Evolutionary conservation across 2,888 invertebrate genomes (phyloP), one percentile per base, ranked within the genome.

Genomic region (Piscicola geometra): DNA sequence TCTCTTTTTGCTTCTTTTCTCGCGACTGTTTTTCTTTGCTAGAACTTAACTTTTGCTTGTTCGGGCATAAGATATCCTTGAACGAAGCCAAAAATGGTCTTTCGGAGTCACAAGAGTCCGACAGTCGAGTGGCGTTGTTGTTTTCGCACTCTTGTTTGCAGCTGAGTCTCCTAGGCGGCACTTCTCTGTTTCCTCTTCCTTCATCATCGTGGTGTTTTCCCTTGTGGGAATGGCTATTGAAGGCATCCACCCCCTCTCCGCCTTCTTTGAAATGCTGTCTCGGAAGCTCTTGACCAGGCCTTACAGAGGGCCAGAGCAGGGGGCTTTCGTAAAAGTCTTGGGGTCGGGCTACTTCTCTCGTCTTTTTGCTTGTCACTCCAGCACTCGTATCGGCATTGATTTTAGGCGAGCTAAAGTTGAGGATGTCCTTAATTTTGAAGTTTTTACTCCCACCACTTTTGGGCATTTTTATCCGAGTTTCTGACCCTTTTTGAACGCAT

Each of bases 351-450:
- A 30, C 18, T 56, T 72, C 33, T 72, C 56, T 9, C n/a, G 30
- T 12, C n/a, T 64, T 72, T n/a, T 52, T 28, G 32, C 52, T 2
- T 18, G 25, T 1, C 32, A 50, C 15, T 50, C 35, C n/a, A 25
- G 18, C 25, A 30, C 18, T 28, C 18, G 33, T 32, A 12, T 47
- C 50, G 21, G 50, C 21, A 47, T 47, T 21, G 9, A 47, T 21
- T 21, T 72, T 72, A 21, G 72, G 72, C 36, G 28, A 18, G n/a
- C 72, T 72, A 56, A 47, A 72, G 21, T 35, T 72, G 9, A 72
- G 72, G n/a, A 72, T 56, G 56, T 72, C 72, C n/a, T 52, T 56
- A 32, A 72, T 72, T 35, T 72, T 50, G 33, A 72, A 72, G 30
- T 47, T 47, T 47, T 21, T 47, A 21, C 21, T 47, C 21, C 12